Base-by-base conservation (phyloP, 2,888 invertebrate species). In the Tipula confusa region DNA sequence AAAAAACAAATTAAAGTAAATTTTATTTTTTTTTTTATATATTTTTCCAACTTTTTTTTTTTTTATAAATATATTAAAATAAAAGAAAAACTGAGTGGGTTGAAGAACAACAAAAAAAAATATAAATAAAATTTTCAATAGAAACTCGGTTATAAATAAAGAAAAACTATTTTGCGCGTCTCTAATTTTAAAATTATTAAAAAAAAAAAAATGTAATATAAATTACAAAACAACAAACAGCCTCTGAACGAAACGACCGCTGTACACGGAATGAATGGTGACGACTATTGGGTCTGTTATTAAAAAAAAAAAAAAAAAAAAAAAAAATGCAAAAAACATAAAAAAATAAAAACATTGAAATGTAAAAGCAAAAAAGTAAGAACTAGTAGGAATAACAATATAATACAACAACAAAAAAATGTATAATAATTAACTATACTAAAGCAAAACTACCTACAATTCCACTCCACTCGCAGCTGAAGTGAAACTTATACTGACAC, bases 211-310 rank as follows among this genome's bases (percentile, higher is more conserved):
- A 28, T 28, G 80, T n/a, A 64, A 82, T 64, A 64, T 81, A 28
- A 84, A n/a, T n/a, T n/a, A n/a, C n/a, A n/a, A 83, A 48, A 33
- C 38, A n/a, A n/a, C n/a, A 31, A 5, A 31, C 43, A 81, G 11
- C 28, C 82, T 82, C 84, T 79, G 83, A 79, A 82, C 84, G 79
- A 82, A 84, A 38, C 84, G 31, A 84, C 31, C 38, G 84, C 38
- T 84, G 79, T 79, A 83, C 83, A 83, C 83, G 83, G 84, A 84
- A 84, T 84, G 84, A 83, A 79, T 84, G 82, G 84, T 82, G 64
- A 83, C 83, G 64, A 84, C 81, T 81, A 29, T 83, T 43, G 79
- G 24, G 80, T 83, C 29, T 83, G n/a, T 82, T 84, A 79, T 84
- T 83, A 80, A 29, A 80, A 80, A 80, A 80, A 29, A 9, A 79